Conservation (phyloP, 2,797 vertebrate species). For the Epinephelus coioides region DNA sequence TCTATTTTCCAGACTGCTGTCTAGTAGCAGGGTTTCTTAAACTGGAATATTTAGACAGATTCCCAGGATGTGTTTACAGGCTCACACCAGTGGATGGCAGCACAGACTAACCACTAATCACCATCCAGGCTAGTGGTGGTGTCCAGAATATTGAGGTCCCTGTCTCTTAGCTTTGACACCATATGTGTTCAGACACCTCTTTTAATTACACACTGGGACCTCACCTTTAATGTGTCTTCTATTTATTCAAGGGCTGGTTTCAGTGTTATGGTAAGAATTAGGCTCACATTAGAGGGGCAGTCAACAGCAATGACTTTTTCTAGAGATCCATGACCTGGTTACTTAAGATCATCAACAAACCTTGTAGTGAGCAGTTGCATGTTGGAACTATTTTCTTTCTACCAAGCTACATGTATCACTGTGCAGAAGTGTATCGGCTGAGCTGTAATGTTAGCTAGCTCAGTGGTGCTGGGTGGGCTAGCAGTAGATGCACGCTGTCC, state of each 20-base stretch:
- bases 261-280: neutral
- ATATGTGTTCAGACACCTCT: neutral
- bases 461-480: too few relatives aligned
- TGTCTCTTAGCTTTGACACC: neutral
- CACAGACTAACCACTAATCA: conserved; percentile 32
- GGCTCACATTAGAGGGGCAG: neutral
- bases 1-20: conserved; percentile 46
- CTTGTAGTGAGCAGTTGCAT: too few relatives aligned
- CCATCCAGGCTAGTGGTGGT: neutral
- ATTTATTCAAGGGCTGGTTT: neutral
- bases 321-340: too few relatives aligned
- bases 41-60: neutral
- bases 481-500: too few relatives aligned
- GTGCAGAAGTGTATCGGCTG: too few relatives aligned
- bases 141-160: neutral
- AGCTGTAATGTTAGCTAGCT: too few relatives aligned
- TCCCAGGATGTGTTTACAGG: conserved; percentile 1
- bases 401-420: too few relatives aligned
- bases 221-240: neutral
- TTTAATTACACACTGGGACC: neutral
- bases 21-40: neutral
- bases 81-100: conserved; percentile 68
- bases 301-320: too few relatives aligned
- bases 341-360: too few relatives aligned
- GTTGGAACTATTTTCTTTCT: too few relatives aligned